A percentile compares a stretch with the other conserved stretches of the same genome.
Evolutionary conservation across 2,888 invertebrate genomes (phyloP).

Genomic region (Rhamnusium bicolor): DNA sequence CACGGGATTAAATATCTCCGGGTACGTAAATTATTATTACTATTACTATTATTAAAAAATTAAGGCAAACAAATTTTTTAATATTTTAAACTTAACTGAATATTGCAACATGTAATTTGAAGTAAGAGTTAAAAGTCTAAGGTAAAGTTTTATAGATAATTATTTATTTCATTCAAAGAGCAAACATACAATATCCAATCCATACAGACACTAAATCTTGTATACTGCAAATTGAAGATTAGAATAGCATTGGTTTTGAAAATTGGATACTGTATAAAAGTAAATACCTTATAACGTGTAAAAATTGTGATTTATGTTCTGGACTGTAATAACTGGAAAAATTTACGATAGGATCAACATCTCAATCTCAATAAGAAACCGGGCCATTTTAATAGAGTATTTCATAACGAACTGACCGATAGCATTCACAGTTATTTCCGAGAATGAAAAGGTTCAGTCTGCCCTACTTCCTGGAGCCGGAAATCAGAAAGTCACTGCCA

Average conservation of each 20-base stretch:
- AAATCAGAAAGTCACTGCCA: conserved; percentile 37
- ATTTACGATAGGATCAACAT: conserved; percentile 25
- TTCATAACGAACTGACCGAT: conserved; percentile 33
- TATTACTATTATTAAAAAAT: no score
- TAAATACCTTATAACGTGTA: neutral
- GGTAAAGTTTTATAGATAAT: no score
- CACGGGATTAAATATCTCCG: no score
- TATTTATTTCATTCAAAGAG: neutral
- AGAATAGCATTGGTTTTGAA: neutral
- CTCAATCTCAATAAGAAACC: conserved; percentile 32
- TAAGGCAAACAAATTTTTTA: no score
- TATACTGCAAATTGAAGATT: neutral
- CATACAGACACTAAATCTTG: neutral
- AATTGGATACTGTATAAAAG: neutral
- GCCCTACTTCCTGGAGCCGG: conserved; percentile 30
- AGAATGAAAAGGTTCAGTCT: conserved; percentile 20
- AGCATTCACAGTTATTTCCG: conserved; percentile 30
- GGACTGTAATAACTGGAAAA: conserved; percentile 3
- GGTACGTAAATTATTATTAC: no score
- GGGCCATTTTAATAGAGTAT: conserved; percentile 33
- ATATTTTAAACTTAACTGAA: no score
- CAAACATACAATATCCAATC: neutral
- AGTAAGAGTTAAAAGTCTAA: no score
- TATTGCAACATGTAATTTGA: no score
- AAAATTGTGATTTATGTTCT: neutral